Base-by-base conservation (phyloP, 2,797 vertebrate genomes). In the Esox masquinongy region DNA sequence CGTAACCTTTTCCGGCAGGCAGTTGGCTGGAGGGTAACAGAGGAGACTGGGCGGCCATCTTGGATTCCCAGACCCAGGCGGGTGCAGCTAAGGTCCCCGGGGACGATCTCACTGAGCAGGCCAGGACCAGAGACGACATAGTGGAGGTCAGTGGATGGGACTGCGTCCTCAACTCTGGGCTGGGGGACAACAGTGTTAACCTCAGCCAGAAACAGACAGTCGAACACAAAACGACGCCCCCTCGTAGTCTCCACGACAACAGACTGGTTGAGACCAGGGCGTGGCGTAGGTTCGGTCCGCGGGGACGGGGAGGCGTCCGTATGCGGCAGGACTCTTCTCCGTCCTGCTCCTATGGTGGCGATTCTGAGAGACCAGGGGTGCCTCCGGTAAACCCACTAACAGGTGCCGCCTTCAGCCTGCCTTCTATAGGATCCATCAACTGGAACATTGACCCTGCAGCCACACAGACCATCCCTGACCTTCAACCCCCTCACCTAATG, bases 71-170 rank as follows among this genome's bases (percentile, higher is more conserved):
- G n/a, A 24, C 51, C 53, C 53, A 56, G n/a, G 2, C 22, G n/a
- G 56, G 56, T 59, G 56, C 56, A 11, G 22, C 56, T 22, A 24
- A 59, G 56, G 56, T 1, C 56, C 56, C 56, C 11, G 56, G 56
- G 56, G 56, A 59, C n/a, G 22, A 24, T 8, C 9, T 59, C n/a
- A 59, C 56, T 59, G 56, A 59, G 56, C 56, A 59, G 56, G 56
- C n/a, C 56, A 59, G 56, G 56, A 59, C 56, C 19, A 59, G 56
- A 59, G 56, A 24, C 19, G 22, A 59, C 56, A 59, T 59, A 59
- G 56, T 59, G 56, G 56, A 59, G 56, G 56, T 59, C 56, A 59
- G 56, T 59, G 56, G 56, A 59, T 59, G 56, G 56, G 56, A 59
- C 56, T 22, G 56, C 22, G 56, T 59, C n/a, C 56, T 59, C 22